Percentiles rank a stretch among this genome's conserved stretches.
These are phyloP conservation scores for Polydrusus pterygomalis DNA, from an alignment of 2,888 invertebrate genomes.

Conservation along the genomic window DNA sequence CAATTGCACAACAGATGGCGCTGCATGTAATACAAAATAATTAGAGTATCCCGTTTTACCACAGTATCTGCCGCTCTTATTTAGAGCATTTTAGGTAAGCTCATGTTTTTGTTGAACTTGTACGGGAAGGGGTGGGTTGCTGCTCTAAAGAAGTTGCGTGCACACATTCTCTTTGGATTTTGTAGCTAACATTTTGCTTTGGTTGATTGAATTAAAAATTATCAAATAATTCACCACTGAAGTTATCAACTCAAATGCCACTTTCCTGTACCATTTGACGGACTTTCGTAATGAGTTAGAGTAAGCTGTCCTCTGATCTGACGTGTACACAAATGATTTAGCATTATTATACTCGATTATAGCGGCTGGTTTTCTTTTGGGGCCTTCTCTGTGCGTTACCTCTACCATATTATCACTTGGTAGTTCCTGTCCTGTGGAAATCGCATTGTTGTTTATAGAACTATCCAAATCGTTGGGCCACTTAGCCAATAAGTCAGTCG, in stretches of 20 bases:
- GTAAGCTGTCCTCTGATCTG: conserved; percentile 51
- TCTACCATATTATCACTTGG: background rate
- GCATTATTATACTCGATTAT: conserved; percentile 20
- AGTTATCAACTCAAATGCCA: conserved; percentile 19
- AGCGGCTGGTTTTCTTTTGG: background rate
- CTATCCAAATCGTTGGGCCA: no score
- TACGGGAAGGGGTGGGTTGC: background rate
- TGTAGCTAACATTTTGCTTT: conserved; percentile 15
- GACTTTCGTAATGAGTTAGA: conserved; percentile 22
- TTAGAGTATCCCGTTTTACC: no score
- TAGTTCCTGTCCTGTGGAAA: no score
- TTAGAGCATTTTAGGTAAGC: conserved; percentile 1
- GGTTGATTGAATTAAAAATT: conserved; percentile 19
- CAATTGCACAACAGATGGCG: no score
- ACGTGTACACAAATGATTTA: conserved; percentile 57
- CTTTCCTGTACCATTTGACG: conserved; percentile 25
- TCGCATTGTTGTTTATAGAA: no score
- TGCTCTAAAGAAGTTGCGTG: conserved; percentile 14
- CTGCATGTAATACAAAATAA: no score
- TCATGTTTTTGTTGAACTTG: background rate
- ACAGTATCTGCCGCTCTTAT: no score
- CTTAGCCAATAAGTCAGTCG: no score
- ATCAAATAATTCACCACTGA: conserved; percentile 17
- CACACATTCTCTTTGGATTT: conserved; percentile 24
- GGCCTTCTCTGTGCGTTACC: conserved; percentile 5